A percentile compares a stretch with the other conserved stretches of the same genome.
Conservation (phyloP, 2,113 vertebrate genomes). For the Cisticola juncidis region DNA sequence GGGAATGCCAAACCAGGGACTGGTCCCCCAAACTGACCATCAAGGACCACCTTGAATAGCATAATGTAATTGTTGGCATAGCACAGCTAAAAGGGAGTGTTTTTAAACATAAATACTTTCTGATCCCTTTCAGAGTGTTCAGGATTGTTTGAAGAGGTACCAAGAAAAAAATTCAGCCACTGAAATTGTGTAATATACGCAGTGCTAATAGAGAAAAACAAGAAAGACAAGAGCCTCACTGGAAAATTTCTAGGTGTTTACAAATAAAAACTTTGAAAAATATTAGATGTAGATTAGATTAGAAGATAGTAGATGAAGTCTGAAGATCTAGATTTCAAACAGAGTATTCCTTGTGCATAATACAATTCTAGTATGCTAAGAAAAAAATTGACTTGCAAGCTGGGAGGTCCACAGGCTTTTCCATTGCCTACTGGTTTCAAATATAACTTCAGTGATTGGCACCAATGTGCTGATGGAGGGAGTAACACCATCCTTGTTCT, state of each 20-base stretch:
- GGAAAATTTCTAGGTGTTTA: not conserved
- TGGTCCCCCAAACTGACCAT: not conserved
- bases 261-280: not conserved
- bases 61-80: not conserved
- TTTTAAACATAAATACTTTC: not conserved
- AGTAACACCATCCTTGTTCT: not conserved
- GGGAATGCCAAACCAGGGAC: not conserved
- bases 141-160: not conserved
- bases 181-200: not conserved
- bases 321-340: not conserved
- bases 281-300: not conserved
- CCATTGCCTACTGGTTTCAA: not conserved
- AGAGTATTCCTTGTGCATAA: not conserved
- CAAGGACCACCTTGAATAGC: not conserved
- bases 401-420: not conserved
- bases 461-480: not conserved
- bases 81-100: not conserved
- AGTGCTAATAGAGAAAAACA: not conserved
- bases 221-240: not conserved
- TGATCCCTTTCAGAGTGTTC: not conserved
- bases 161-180: not conserved
- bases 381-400: not conserved
- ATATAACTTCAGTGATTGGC: not conserved
- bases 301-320: not conserved
- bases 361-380: not conserved